phyloP scores from a whole-genome alignment of 2,113 vertebrate genomes.

The Myiopsitta monachus region DNA sequence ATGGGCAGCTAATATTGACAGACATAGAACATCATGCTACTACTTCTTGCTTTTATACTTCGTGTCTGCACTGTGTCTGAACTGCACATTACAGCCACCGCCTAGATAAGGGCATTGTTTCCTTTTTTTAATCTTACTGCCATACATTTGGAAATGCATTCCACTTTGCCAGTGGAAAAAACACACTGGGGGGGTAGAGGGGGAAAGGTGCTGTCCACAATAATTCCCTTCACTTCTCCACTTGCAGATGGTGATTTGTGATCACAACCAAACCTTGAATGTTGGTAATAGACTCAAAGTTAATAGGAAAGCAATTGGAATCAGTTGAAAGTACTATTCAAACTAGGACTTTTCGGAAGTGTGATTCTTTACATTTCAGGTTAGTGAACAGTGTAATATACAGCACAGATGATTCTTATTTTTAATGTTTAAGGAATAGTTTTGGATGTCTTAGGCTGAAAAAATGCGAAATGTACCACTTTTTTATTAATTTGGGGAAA shows the following conservation, averaged over 20 bases:
- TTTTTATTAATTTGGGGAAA: conserved; percentile 35
- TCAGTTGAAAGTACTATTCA: background rate
- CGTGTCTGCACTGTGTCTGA: conserved; percentile 17
- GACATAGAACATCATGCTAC: conserved; percentile 15
- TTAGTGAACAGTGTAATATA: conserved; percentile 23
- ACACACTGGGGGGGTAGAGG: background rate
- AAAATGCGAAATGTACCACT: conserved; percentile 42
- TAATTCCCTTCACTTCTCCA: background rate
- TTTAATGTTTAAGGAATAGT: conserved; percentile 48
- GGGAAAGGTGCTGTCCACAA: conserved; percentile 11
- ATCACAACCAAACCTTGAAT: background rate
- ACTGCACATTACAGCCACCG: background rate
- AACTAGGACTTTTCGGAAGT: background rate
- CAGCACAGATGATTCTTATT: conserved; percentile 42
- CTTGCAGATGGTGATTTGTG: background rate
- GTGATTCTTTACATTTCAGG: conserved; percentile 42
- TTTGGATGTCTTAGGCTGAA: conserved; percentile 51
- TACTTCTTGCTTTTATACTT: conserved; percentile 39
- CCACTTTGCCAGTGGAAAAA: conserved; percentile 27
- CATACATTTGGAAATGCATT: conserved; percentile 31
- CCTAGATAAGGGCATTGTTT: background rate
- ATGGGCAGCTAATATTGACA: conserved; percentile 13
- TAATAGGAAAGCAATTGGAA: background rate
- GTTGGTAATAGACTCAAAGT: background rate
- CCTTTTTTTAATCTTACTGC: background rate